Evolutionary conservation across 2,888 invertebrate genomes (phyloP), one percentile per base, ranked within the genome.

Genomic region (Rosalia funebris): DNA sequence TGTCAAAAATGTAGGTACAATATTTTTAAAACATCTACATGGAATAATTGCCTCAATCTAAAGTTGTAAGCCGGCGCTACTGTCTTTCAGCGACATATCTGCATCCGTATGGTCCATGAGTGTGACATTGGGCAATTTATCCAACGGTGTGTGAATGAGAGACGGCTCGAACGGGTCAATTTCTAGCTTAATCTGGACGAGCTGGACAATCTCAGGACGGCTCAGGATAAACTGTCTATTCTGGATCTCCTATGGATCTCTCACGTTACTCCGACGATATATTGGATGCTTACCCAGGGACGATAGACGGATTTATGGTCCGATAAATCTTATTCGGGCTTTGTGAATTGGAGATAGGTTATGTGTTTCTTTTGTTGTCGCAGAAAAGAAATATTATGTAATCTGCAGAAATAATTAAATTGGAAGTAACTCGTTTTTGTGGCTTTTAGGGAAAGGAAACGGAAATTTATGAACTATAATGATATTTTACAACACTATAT

Each of bases 71-170:
- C n/a, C n/a, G n/a, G n/a, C 48, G 48, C 48, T 36, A 50, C 42
- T 32, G 44, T 7, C 1, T 39, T 15, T 31, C 31, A 37, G 14
- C 44, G 37, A 14, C 15, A 14, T 41, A 41, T 57, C 39, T 48
- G 48, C 41, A 19, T 32, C 48, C 25, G 48, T 45, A 39, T 25
- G 25, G 25, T 11, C 39, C 34, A 19, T 32, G 46, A 56, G 53
- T 64, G 60, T 61, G 62, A 65, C 59, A 50, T 44, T 54, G 50
- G 54, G 17, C 55, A 55, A 80, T 81, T 79, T 80, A 80, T 72
- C 69, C 74, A 81, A 75, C 79, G 79, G 78, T 66, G 79, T 80
- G 80, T 79, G 79, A 81, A 80, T 81, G 81, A 81, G 77, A 76
- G 76, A 81, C 79, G 78, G 77, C 73, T 73, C 78, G 77, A 79